Evolutionary conservation across 2,888 invertebrate genomes (phyloP), one percentile per base, ranked within the genome.

Genomic region (Pseudoips prasinana): DNA sequence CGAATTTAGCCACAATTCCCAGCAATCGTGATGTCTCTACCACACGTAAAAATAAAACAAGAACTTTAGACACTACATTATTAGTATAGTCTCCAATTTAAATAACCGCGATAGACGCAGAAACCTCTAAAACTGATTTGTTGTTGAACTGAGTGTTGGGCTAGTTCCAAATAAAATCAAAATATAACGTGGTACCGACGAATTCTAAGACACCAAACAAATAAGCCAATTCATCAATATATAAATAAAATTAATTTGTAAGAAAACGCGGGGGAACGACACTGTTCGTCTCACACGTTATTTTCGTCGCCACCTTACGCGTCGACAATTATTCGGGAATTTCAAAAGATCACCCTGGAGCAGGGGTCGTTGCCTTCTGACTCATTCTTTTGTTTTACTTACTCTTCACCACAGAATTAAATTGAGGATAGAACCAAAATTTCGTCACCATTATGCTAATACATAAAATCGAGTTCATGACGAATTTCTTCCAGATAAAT

Each of bases 291-390:
- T 73, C 69, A 51, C 51, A 59, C 61, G 78, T 79, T 86, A 86
- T 87, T 86, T 85, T 78, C 66, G 85, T 84, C 80, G 68, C 70
- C 76, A 81, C 76, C 80, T 80, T 83, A 76, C 74, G 68, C 72
- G 77, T 79, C 83, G 80, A 82, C 84, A 85, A 86, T 86, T 84
- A 85, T 85, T 85, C 73, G 84, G 85, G 84, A 85, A 85, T 86
- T 81, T 85, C 76, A 73, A 79, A 81, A 85, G 85, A 87, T 86
- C 86, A 86, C 86, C 86, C 84, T 71, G 77, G 74, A 75, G 64
- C 58, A 55, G 59, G 67, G 70, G 82, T 86, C 86, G 72, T 84
- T 84, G 87, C 70, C 85, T 61, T 64, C 69, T 85, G 85, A 86
- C 61, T 85, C 82, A 85, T 68, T 75, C 83, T 82, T 85, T 84